Evolutionary conservation across 2,113 vertebrate genomes (phyloP).

Genomic region (Tupaia tana): DNA sequence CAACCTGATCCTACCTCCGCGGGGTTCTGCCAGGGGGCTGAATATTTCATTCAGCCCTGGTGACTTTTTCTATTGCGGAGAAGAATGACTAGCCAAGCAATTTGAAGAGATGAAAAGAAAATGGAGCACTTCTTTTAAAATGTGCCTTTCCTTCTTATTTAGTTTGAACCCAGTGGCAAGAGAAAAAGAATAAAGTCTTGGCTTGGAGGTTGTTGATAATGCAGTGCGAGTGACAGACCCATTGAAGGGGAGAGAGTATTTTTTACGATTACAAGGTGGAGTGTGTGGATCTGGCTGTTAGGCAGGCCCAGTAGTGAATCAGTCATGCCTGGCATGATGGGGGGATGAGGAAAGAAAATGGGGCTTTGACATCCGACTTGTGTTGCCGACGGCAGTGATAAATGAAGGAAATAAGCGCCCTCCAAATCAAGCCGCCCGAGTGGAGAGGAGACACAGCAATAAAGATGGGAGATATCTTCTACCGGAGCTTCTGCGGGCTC

Average conservation of each 20-base stretch:
- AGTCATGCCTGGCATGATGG: constrained; percentile 50
- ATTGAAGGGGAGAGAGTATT: constrained; percentile 34
- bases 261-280: constrained; percentile 43
- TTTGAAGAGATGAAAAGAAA: constrained; percentile 71
- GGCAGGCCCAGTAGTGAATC: constrained; percentile 40
- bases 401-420: constrained; percentile 54
- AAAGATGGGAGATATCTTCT: constrained; percentile 32
- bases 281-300: constrained; percentile 15
- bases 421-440: not conserved
- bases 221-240: not conserved
- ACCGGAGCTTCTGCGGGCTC: not conserved
- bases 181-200: constrained; percentile 57
- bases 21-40: not conserved
- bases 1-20: not conserved
- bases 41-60: constrained; percentile 41
- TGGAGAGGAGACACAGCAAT: not conserved
- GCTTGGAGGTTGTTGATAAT: constrained; percentile 47
- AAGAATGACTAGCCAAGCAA: constrained; percentile 47
- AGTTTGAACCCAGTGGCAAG: constrained; percentile 16
- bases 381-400: constrained; percentile 48
- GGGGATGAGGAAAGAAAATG: constrained; percentile 51
- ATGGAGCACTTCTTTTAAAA: constrained; percentile 47
- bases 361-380: constrained; percentile 36
- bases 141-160: constrained; percentile 25
- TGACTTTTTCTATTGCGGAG: constrained; percentile 16